Evolutionary conservation across 2,797 vertebrate species (phyloP).

Genomic region (Labeo calbasu): DNA sequence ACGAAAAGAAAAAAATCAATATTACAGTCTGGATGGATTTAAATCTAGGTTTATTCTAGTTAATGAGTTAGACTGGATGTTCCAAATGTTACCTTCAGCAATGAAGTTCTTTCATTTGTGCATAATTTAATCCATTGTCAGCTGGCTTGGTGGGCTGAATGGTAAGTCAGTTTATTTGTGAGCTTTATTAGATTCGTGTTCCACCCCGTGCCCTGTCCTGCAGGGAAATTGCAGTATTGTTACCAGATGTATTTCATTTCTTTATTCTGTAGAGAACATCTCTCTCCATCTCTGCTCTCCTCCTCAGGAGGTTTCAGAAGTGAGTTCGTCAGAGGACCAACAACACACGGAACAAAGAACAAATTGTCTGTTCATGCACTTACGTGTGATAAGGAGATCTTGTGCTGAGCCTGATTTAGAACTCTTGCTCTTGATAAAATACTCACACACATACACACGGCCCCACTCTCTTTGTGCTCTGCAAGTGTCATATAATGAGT

Average conservation of each 20-base stretch:
- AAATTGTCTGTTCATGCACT: constrained; percentile 35
- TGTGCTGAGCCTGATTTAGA: constrained; percentile 44
- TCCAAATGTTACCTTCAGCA: neutral
- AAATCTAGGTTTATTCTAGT: neutral
- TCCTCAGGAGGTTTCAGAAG: constrained; percentile 1
- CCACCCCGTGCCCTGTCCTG: constrained; percentile 16
- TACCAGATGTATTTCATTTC: constrained; percentile 11
- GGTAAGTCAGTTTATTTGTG: neutral
- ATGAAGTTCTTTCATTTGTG: neutral
- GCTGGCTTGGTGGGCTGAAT: neutral
- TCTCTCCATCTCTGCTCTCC: neutral
- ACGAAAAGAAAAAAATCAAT: neutral
- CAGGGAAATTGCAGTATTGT: neutral
- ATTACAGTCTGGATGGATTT: neutral
- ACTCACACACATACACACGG: neutral
- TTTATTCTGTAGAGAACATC: neutral
- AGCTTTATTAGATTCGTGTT: neutral
- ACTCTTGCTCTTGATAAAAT: constrained; percentile 18
- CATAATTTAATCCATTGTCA: neutral
- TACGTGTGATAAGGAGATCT: constrained; percentile 46
- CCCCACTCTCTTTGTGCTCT: neutral
- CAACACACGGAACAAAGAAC: constrained; percentile 42
- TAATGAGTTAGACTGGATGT: neutral
- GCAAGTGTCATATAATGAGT: neutral
- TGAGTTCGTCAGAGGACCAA: constrained; percentile 3